Percentiles rank a stretch among this genome's conserved stretches.
phyloP scores from a whole-genome alignment of 1,140 invertebrate species.

The Gerris buenoi region DNA sequence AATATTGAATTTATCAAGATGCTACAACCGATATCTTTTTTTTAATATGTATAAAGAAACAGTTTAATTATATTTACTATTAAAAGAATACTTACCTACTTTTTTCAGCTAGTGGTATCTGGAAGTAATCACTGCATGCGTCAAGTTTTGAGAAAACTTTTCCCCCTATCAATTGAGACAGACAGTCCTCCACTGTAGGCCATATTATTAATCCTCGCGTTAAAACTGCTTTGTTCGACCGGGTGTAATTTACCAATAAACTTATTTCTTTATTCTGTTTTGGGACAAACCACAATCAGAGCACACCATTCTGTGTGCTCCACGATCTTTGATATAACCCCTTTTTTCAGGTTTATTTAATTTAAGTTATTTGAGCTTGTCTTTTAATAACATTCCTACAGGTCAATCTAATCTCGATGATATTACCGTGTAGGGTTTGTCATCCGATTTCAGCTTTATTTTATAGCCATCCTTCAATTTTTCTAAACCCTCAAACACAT shows the following conservation, averaged over 20 bases:
- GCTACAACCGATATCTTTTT: too few species aligned
- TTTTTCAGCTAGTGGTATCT: background rate
- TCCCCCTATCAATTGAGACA: background rate
- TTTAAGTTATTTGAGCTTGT: background rate
- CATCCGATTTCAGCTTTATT: background rate
- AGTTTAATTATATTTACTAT: too few species aligned
- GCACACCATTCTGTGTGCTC: background rate
- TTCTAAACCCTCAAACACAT: background rate
- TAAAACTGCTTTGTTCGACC: background rate
- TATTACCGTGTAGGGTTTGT: background rate
- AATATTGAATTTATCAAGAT: too few species aligned
- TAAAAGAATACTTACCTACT: too few species aligned
- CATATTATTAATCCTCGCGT: background rate
- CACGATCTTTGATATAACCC: background rate
- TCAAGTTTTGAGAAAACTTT: background rate
- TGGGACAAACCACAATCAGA: background rate
- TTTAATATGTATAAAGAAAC: too few species aligned
- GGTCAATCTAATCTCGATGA: background rate
- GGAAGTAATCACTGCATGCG: background rate
- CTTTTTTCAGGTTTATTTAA: background rate
- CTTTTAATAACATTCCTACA: background rate
- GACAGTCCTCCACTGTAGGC: background rate
- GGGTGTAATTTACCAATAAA: background rate
- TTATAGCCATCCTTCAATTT: background rate
- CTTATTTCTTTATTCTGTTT: background rate